These are phyloP conservation scores for Brachyopa scutellaris DNA, from an alignment of 2,888 invertebrate genomes.

Conservation along the genomic window DNA sequence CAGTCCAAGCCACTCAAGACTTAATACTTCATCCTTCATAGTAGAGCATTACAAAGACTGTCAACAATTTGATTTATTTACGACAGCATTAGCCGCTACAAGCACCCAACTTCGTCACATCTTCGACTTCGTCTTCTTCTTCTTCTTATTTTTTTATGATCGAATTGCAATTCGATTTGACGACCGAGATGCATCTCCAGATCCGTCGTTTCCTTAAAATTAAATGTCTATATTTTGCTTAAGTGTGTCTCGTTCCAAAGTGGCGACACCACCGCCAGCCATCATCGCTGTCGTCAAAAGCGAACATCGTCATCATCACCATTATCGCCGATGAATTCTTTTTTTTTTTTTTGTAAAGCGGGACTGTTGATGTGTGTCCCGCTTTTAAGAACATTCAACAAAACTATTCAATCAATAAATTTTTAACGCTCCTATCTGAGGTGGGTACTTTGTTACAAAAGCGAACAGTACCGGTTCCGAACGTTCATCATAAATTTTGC, in stretches of 20 bases:
- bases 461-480: conserved; percentile 27
- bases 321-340: no score
- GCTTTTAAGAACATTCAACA: conserved; percentile 54
- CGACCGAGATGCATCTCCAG: conserved; percentile 18
- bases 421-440: not conserved
- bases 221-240: conserved; percentile 69
- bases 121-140: not conserved
- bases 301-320: conserved; percentile 13
- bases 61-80: conserved; percentile 69
- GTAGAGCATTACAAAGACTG: conserved; percentile 10
- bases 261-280: conserved; percentile 36
- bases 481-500: conserved; percentile 62
- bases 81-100: conserved; percentile 51
- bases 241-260: conserved; percentile 49
- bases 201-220: not conserved
- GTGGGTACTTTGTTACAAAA: conserved; percentile 44
- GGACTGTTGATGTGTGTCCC: no score
- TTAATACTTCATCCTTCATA: not conserved
- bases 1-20: no score
- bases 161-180: conserved; percentile 53
- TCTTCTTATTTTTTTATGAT: conserved; percentile 38
- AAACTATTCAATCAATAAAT: conserved; percentile 68
- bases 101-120: not conserved
- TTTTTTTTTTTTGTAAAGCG: no score
- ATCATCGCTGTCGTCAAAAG: not conserved